Percentiles rank a stretch among this genome's conserved stretches.
Evolutionary conservation across 2,113 vertebrate genomes (phyloP).

Genomic region (Poicephalus meyeri): DNA sequence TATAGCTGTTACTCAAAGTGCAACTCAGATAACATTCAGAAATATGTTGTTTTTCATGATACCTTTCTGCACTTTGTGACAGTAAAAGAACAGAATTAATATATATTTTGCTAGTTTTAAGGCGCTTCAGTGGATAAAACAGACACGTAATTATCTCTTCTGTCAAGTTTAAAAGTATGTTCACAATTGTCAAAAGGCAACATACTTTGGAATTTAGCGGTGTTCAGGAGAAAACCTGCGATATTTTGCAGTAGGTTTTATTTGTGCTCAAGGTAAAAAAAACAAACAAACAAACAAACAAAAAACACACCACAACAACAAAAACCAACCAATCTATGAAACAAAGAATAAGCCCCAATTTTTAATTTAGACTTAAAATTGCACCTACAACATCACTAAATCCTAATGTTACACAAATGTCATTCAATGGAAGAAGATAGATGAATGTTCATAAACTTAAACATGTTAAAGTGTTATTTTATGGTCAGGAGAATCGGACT

Average conservation of each 20-base stretch:
- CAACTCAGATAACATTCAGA: neutral
- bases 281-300: too few relatives aligned
- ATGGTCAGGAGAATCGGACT: too few relatives aligned
- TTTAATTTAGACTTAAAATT: neutral
- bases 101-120: neutral
- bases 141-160: neutral
- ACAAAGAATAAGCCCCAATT: neutral
- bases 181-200: neutral
- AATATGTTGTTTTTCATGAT: neutral
- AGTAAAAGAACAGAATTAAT: neutral
- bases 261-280: neutral
- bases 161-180: neutral
- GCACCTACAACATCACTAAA: neutral
- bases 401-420: neutral
- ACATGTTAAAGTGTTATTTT: too few relatives aligned
- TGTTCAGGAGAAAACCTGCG: neutral
- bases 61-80: neutral
- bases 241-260: neutral
- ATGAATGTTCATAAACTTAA: too few relatives aligned
- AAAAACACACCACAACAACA: too few relatives aligned
- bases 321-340: fast-evolving
- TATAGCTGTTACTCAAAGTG: neutral
- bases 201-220: neutral
- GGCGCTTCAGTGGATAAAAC: neutral
- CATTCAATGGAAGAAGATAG: neutral